Evolutionary conservation across 2,113 vertebrate genomes (phyloP).

Genomic region (Sminthopsis crassicaudata): DNA sequence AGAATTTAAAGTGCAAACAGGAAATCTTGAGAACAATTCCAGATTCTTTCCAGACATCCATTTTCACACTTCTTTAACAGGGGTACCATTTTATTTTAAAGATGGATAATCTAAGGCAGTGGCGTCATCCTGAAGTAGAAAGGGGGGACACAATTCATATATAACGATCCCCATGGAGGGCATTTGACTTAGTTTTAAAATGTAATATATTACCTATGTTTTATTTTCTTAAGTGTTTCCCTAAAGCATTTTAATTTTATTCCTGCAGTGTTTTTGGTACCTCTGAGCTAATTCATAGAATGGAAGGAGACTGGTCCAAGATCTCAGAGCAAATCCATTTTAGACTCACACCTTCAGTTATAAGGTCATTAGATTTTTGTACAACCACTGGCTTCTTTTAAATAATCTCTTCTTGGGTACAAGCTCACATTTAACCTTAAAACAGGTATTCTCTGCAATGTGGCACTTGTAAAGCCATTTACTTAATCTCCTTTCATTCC

Average conservation of each 20-base stretch:
- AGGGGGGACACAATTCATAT: not conserved
- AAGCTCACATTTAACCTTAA: not conserved
- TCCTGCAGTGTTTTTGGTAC: not conserved
- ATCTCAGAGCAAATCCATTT: not conserved
- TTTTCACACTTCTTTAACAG: not conserved
- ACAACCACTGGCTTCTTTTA: not conserved
- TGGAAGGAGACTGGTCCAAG: conserved; percentile 12
- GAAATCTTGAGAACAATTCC: conserved; percentile 38
- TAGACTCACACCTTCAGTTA: conserved; percentile 39
- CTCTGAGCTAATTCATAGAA: not conserved
- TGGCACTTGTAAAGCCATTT: not conserved
- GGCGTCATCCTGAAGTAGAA: not conserved
- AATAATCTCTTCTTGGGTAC: conserved; percentile 28
- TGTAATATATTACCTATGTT: not conserved
- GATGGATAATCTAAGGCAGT: not conserved
- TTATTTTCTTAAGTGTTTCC: not conserved
- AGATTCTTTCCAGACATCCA: conserved; percentile 35
- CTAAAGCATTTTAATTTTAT: not conserved
- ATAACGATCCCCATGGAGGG: not conserved
- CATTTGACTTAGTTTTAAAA: not conserved
- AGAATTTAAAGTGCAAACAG: conserved; percentile 32
- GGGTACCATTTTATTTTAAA: conserved; percentile 47
- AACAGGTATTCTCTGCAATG: not conserved
- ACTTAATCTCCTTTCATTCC: not conserved
- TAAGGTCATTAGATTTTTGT: not conserved